Percentiles rank a stretch among this genome's conserved stretches.
These are phyloP conservation scores for Falcunculus frontatus DNA, from an alignment of 2,113 vertebrate genomes.

Conservation along the genomic window DNA sequence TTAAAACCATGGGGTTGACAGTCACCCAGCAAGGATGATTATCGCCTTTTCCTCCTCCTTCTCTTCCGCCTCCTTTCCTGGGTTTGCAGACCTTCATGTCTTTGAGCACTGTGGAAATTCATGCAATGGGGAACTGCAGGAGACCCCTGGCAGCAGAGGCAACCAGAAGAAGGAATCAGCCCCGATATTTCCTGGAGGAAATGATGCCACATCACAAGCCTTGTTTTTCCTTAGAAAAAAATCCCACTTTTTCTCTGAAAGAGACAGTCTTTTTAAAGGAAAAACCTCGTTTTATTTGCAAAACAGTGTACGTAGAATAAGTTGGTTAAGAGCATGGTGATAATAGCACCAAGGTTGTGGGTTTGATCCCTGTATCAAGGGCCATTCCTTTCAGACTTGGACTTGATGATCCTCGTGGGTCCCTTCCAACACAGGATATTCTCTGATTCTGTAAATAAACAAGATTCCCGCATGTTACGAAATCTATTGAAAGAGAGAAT, in stretches of 20 bases:
- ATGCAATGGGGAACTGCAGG: background rate
- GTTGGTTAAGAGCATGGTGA: background rate
- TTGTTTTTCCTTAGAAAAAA: background rate
- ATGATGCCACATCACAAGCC: background rate
- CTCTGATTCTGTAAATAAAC: background rate
- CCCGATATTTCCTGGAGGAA: background rate
- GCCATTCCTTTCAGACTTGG: background rate
- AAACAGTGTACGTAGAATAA: background rate
- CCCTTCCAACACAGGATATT: background rate
- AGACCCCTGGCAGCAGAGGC: background rate
- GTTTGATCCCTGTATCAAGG: background rate
- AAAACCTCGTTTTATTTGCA: background rate
- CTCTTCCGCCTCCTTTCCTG: background rate
- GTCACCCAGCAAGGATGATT: background rate
- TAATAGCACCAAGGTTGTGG: background rate
- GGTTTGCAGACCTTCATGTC: background rate
- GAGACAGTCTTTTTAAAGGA: background rate
- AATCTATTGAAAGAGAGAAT: background rate
- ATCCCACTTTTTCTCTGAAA: background rate
- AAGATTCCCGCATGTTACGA: background rate
- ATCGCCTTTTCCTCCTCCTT: background rate
- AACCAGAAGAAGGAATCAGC: background rate
- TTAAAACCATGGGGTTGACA: background rate
- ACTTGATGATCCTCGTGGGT: background rate
- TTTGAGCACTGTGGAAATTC: background rate